Evolutionary conservation across 2,113 vertebrate species (phyloP), one percentile per base, ranked within the genome.

Genomic region (Clupea harengus): DNA sequence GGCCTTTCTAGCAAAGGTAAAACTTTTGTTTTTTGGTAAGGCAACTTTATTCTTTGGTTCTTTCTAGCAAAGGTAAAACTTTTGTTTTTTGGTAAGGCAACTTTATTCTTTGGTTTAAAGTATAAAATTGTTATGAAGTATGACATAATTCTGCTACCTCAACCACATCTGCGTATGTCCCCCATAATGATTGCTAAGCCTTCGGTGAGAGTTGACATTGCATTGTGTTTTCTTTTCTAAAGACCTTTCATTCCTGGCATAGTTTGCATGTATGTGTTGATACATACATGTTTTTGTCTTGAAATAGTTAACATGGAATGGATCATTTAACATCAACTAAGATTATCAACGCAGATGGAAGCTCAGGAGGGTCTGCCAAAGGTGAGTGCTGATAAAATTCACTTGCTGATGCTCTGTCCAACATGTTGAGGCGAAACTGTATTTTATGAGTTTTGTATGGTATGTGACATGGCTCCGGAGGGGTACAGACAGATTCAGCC

Each of bases 221-320:
- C 13, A 57, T 32, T 87, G 6, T 54, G 78, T 46, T 86, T 81
- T 45, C 11, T 84, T 72, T 64, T 78, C 22, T 11, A 50, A 28
- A 1, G 10, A 17, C 45, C 72, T 5, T 15, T 47, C 28, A 22
- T 17, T 52, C 25, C 32, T 18, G 4, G 10, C 25, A 18, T 60
- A 46, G 6, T 15, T 45, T 9, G 44, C 11, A 18, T 80, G 20
- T 84, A 32, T 45, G 64, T 54, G 2, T 44, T 81, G 20, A 85
- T 83, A 6, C 44, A 13, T 78, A 13, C 83, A 82, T 82, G 45
- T 54, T 86, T 39, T 47, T 86, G 81, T 86, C 85, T 78, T 87
- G 8, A 45, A 89, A 89, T 87, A 93, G 90, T 83, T 84, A 85
- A 86, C 86, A 88, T 83, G 92, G 91, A 90, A 94, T 94, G 94